Base-by-base conservation (phyloP, 2,888 invertebrate species). In the Drosophila paramelanica region DNA sequence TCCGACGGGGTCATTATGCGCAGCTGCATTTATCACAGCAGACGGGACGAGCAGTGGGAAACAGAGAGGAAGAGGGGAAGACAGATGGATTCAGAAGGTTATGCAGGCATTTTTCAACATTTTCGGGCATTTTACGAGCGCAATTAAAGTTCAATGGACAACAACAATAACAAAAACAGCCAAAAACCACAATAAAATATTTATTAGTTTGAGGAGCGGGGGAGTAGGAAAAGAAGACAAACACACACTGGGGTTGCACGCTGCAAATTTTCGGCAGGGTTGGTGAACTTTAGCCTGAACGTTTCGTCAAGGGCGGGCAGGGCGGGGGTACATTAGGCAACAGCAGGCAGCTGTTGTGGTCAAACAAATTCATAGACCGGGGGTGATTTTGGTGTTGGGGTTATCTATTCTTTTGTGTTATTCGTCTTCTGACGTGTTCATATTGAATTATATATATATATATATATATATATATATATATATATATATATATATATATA, bases 71-170 rank as follows among this genome's bases (percentile, higher is more conserved):
- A 23, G 50, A n/a, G 3, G 20, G n/a, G 10, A 5, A 7, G 6
- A 14, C 10, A 45, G 50, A 46, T 55, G 38, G 45, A 55, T 50
- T 58, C 57, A 56, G 61, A 42, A 47, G 46, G 61, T 53, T 53
- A 62, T 31, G 25, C 31, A 43, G 49, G 56, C 56, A 52, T 25
- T 52, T 64, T 49, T 42, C 27, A 46, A 27, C 33, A 38, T 66
- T 58, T 56, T 64, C 20, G 53, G 56, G 50, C 43, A 64, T 78
- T 81, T 80, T 69, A 81, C 68, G 82, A 72, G 66, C 75, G 72
- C 68, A 80, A 80, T 81, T 79, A 71, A 81, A 81, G 72, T 75
- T 81, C 66, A 81, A 81, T 81, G 75, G 59, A 66, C 77, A 69
- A 67, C 47, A 47, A 62, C 42, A 55, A 64, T 41, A 66, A 42